A percentile compares a stretch with the other conserved stretches of the same genome.
Conservation (phyloP, 2,888 invertebrate species). For the Aleiodes alternator region DNA sequence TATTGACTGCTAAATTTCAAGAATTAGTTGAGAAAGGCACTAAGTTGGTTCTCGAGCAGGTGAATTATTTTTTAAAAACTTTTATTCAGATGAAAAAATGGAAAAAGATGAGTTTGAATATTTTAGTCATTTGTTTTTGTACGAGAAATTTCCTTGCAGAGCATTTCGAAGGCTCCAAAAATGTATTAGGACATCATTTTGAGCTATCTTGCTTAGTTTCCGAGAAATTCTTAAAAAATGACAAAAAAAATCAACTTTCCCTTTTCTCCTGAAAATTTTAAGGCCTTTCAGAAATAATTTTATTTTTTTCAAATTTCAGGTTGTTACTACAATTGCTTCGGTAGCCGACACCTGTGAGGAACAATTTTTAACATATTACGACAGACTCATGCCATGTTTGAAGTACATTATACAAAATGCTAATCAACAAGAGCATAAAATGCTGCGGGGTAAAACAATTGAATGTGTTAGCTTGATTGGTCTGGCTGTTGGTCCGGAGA, state of each 20-base stretch:
- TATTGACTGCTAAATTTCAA: conserved; percentile 94
- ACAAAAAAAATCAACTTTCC: conserved; percentile 18
- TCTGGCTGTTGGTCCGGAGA: conserved; percentile 87
- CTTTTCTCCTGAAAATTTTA: not conserved
- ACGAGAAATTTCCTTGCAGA: too few relatives aligned
- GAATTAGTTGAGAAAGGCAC: conserved; percentile 96
- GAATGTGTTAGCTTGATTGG: conserved; percentile 99
- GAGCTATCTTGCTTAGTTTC: too few relatives aligned
- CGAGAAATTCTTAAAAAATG: not conserved
- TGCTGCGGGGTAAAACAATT: conserved; percentile 97
- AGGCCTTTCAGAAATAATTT: not conserved
- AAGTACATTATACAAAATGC: conserved; percentile 98
- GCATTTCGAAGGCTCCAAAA: too few relatives aligned
- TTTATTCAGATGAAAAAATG: too few relatives aligned
- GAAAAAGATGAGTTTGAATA: too few relatives aligned
- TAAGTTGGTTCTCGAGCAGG: conserved; percentile 96
- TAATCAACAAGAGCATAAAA: conserved; percentile 88
- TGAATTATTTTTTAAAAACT: conserved; percentile 47
- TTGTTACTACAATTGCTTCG: conserved; percentile 98
- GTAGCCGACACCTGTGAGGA: conserved; percentile 99
- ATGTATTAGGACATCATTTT: too few relatives aligned
- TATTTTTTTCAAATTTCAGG: conserved; percentile 66
- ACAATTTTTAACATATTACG: conserved; percentile 96
- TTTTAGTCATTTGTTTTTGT: too few relatives aligned
- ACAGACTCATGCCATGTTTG: conserved; percentile 91